A percentile compares a stretch with the other conserved stretches of the same genome.
Conservation (phyloP, 2,113 vertebrate species). For the Junco hyemalis region DNA sequence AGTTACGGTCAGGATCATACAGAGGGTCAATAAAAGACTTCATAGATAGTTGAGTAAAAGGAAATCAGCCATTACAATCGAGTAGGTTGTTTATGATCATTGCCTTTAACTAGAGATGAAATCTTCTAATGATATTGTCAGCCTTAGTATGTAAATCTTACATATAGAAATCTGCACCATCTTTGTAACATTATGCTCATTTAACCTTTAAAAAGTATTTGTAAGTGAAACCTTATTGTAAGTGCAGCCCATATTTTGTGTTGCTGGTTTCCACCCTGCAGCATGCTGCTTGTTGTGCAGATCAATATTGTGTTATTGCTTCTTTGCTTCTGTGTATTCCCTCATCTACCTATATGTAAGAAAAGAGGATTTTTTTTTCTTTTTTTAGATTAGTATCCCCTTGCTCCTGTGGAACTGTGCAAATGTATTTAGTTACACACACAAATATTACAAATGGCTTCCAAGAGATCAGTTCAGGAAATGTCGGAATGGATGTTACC, state of each 20-base stretch:
- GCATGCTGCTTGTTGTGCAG: not conserved
- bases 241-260: not conserved
- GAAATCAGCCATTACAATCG: not conserved
- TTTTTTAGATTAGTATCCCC: not conserved
- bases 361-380: not conserved
- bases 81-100: not conserved
- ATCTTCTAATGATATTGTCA: not conserved
- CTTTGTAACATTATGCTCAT: not conserved
- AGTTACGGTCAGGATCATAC: not conserved
- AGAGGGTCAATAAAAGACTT: not conserved
- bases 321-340: not conserved
- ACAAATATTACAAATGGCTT: not conserved
- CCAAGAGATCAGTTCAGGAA: not conserved
- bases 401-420: not conserved
- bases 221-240: not conserved
- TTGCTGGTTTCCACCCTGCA: not conserved
- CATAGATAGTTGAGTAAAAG: not conserved
- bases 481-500: not conserved
- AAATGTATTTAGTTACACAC: not conserved
- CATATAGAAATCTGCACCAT: not conserved
- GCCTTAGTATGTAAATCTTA: not conserved
- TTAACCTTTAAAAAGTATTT: conserved; percentile 26
- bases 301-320: not conserved
- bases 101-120: not conserved
- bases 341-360: not conserved